Evolutionary conservation across 2,888 invertebrate genomes (phyloP).

Genomic region (Himalopsyche kuldschensis): DNA sequence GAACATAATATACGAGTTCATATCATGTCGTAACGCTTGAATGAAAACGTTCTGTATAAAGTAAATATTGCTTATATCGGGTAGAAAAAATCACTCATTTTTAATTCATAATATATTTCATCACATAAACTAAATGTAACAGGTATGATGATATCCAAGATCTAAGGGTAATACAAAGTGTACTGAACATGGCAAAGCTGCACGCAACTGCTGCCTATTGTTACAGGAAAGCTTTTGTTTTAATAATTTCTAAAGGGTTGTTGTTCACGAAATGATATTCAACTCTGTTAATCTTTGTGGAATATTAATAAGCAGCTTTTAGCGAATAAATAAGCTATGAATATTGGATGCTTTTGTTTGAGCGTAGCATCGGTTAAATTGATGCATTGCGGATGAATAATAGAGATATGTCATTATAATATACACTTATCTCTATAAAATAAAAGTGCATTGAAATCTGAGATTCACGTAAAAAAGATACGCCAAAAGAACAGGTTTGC

Average conservation of each 20-base stretch:
- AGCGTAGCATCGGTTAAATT: conserved; percentile 1
- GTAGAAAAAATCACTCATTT: background rate
- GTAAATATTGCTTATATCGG: too few relatives aligned
- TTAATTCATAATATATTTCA: background rate
- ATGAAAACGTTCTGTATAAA: too few relatives aligned
- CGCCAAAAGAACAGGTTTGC: too few relatives aligned
- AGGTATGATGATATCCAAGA: background rate
- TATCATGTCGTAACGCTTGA: too few relatives aligned
- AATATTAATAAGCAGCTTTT: conserved; percentile 30
- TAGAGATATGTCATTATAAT: background rate
- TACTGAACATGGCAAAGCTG: background rate
- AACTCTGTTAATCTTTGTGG: conserved; percentile 28
- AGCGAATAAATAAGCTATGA: conserved; percentile 16
- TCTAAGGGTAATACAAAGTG: background rate
- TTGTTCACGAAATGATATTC: conserved; percentile 32
- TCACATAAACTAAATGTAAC: conserved; percentile 2
- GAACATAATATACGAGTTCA: too few relatives aligned
- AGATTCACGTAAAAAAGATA: too few relatives aligned
- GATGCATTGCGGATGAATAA: background rate
- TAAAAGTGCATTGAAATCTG: background rate
- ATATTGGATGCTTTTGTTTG: background rate
- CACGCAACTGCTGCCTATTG: conserved; percentile 9
- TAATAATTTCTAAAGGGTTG: conserved; percentile 24
- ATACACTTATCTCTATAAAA: background rate
- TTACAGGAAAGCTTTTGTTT: conserved; percentile 21